Conservation (phyloP, 2,113 vertebrate genomes). For the Sclerurus mexicanus region DNA sequence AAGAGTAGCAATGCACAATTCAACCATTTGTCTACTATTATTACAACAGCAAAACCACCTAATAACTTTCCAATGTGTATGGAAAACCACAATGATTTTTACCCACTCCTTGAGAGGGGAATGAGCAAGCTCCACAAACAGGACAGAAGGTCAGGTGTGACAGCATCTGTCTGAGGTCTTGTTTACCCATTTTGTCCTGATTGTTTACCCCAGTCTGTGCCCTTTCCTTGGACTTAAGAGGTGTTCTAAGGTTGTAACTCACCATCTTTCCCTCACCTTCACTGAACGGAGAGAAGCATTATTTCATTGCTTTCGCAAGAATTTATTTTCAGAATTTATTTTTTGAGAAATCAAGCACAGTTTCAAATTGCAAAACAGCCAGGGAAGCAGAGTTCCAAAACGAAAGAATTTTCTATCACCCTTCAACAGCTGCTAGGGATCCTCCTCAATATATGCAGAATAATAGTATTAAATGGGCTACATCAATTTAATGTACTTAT, state of each 20-base stretch:
- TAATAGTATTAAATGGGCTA: neutral
- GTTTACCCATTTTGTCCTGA: neutral
- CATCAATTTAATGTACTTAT: neutral
- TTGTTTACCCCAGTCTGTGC: neutral
- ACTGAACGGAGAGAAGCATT: neutral
- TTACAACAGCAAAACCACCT: neutral
- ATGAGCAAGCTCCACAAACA: neutral
- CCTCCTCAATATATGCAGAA: neutral
- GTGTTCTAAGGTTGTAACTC: neutral
- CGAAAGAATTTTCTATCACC: neutral
- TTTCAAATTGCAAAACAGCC: neutral
- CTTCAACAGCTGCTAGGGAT: neutral
- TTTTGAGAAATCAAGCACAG: neutral
- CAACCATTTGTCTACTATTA: neutral
- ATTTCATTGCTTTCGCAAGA: neutral
- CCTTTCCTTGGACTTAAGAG: neutral
- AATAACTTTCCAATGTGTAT: neutral
- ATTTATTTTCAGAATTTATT: neutral
- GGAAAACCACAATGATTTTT: neutral
- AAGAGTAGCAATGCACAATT: neutral
- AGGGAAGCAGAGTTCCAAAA: neutral
- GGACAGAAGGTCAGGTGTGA: neutral
- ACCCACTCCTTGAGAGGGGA: fast-evolving
- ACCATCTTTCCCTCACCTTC: neutral
- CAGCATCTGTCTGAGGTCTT: fast-evolving